Conservation (phyloP, 2,888 invertebrate genomes). For the Luperina nickerlii region DNA sequence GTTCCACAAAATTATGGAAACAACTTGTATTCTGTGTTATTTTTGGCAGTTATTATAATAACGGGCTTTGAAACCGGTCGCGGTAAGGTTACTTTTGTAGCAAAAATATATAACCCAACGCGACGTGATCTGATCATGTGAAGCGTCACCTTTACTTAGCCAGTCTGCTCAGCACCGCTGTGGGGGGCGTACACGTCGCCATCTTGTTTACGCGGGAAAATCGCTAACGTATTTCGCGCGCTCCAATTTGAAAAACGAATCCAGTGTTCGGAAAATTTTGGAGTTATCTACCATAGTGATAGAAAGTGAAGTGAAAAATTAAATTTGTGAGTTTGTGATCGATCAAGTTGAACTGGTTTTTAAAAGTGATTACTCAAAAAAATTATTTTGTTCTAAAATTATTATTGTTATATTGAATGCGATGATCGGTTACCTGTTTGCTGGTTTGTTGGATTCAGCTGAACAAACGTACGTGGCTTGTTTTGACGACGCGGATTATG, state of each 20-base stretch:
- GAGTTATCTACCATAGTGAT: slow-evolving; percentile 51
- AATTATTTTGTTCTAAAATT: slow-evolving; percentile 50
- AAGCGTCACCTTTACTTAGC: slow-evolving; percentile 65
- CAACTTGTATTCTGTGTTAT: slow-evolving; percentile 67
- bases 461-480: slow-evolving; percentile 71
- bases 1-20: slow-evolving; percentile 63
- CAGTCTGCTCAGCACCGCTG: slow-evolving; percentile 73
- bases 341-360: slow-evolving; percentile 43
- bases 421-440: slow-evolving; percentile 74
- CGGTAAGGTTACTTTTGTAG: slow-evolving; percentile 74
- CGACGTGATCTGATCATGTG: slow-evolving; percentile 55
- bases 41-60: slow-evolving; percentile 76
- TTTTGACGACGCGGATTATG: slow-evolving; percentile 73
- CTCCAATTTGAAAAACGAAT: slow-evolving; percentile 63
- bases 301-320: slow-evolving; percentile 56
- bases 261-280: slow-evolving; percentile 49
- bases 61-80: slow-evolving; percentile 77
- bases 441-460: slow-evolving; percentile 73
- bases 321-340: slow-evolving; percentile 46
- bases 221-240: slow-evolving; percentile 67
- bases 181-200: slow-evolving; percentile 74
- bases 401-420: slow-evolving; percentile 68
- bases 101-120: slow-evolving; percentile 66
- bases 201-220: slow-evolving; percentile 81
- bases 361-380: slow-evolving; percentile 60